Conservation (phyloP, 2,113 vertebrate species). For the Pagrus major region DNA sequence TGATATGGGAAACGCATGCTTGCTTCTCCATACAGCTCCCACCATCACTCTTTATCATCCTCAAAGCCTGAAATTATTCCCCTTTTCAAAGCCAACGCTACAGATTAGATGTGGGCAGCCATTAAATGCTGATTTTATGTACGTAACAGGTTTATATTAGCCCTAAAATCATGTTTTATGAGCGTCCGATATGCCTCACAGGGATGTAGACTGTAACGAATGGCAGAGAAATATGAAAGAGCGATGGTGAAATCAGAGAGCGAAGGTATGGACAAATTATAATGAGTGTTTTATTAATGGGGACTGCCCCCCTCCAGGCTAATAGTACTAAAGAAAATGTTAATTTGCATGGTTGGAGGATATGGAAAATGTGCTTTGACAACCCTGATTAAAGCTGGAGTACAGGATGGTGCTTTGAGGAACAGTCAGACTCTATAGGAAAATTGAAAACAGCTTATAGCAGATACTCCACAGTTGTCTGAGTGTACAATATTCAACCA, state of each 20-base stretch:
- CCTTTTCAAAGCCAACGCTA: constrained; percentile 70
- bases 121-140: constrained; percentile 79
- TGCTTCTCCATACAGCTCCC: constrained; percentile 77
- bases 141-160: constrained; percentile 83
- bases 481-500: background rate
- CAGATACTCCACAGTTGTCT: constrained; percentile 1
- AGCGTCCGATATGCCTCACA: constrained; percentile 41
- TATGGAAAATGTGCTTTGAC: constrained; percentile 70
- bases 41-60: constrained; percentile 79
- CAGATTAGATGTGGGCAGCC: constrained; percentile 70
- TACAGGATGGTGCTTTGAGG: constrained; percentile 26
- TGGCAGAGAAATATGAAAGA: constrained; percentile 74
- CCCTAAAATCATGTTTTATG: constrained; percentile 65
- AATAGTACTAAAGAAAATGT: constrained; percentile 50
- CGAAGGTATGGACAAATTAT: constrained; percentile 69
- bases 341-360: constrained; percentile 74
- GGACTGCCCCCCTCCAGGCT: constrained; percentile 43
- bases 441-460: constrained; percentile 27
- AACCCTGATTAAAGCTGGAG: constrained; percentile 49
- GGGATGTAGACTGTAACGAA: constrained; percentile 71
- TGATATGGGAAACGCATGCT: constrained; percentile 98
- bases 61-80: constrained; percentile 81
- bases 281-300: constrained; percentile 68
- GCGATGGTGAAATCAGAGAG: constrained; percentile 66
- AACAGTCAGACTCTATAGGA: constrained; percentile 22